phyloP scores from a whole-genome alignment of 2,888 invertebrate species.

The Seladonia tumulorum region DNA sequence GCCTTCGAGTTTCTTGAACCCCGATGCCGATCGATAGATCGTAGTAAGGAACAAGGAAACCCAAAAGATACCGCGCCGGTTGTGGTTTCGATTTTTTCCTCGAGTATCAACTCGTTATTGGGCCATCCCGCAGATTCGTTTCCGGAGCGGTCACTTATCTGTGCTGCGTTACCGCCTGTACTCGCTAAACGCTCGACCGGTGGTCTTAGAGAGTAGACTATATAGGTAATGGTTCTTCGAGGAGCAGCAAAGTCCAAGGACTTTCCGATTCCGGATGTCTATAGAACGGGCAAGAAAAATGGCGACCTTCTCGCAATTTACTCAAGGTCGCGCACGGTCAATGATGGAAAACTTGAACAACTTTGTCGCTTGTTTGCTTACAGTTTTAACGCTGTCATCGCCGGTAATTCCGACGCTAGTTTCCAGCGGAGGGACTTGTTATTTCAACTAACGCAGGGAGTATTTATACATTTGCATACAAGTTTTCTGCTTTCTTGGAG shows the following conservation, averaged over 20 bases:
- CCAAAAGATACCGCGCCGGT: neutral
- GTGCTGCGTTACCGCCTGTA: neutral
- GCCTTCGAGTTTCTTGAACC: constrained; percentile 40
- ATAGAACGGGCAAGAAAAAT: neutral
- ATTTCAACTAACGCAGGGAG: too few species aligned
- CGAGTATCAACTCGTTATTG: neutral
- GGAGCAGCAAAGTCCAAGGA: too few species aligned
- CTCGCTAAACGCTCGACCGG: neutral
- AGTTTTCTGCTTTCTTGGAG: too few species aligned
- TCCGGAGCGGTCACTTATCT: neutral
- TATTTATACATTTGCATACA: too few species aligned
- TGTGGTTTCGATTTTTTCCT: neutral
- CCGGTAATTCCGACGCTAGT: too few species aligned
- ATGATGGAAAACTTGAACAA: neutral
- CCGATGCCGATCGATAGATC: constrained; percentile 30
- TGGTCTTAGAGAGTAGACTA: neutral
- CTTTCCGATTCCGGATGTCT: too few species aligned
- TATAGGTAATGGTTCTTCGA: too few species aligned
- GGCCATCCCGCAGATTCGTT: neutral
- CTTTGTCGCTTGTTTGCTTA: too few species aligned
- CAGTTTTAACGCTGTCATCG: too few species aligned
- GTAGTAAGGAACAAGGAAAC: neutral
- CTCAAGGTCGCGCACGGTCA: neutral
- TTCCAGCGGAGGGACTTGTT: too few species aligned
- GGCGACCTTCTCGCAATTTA: neutral